A percentile compares a stretch with the other conserved stretches of the same genome.
Evolutionary conservation across 2,797 vertebrate species (phyloP).

Genomic region (Muscicapa striata): DNA sequence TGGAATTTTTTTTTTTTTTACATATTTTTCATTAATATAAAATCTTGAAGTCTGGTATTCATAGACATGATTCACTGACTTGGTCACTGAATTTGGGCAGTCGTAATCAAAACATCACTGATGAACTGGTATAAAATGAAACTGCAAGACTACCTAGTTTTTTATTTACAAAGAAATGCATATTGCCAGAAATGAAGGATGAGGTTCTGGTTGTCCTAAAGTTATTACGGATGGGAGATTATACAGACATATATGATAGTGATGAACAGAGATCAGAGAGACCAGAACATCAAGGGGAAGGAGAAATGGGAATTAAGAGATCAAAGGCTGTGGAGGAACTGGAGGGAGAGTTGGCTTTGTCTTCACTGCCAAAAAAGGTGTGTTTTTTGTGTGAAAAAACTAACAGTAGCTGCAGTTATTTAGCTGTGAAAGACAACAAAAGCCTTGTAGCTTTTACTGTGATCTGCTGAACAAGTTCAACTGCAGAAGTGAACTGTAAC

Average conservation of each 20-base stretch:
- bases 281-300: conserved; percentile 39
- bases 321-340: conserved; percentile 51
- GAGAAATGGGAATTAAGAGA: conserved; percentile 54
- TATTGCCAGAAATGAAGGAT: background rate
- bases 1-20: background rate
- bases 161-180: background rate
- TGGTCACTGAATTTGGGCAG: background rate
- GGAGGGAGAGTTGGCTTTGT: conserved; percentile 45
- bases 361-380: conserved; percentile 44
- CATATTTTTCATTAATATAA: background rate
- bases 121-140: background rate
- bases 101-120: background rate
- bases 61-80: background rate
- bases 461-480: background rate
- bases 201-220: conserved; percentile 13
- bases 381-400: background rate
- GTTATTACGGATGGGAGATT: background rate
- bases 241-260: background rate
- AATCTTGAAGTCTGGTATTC: background rate
- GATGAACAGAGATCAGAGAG: conserved; percentile 51
- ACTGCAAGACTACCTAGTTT: background rate
- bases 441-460: background rate
- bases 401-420: background rate
- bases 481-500: background rate
- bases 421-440: background rate